phyloP scores from a whole-genome alignment of 2,797 vertebrate species.

The Darevskia nairensis region DNA sequence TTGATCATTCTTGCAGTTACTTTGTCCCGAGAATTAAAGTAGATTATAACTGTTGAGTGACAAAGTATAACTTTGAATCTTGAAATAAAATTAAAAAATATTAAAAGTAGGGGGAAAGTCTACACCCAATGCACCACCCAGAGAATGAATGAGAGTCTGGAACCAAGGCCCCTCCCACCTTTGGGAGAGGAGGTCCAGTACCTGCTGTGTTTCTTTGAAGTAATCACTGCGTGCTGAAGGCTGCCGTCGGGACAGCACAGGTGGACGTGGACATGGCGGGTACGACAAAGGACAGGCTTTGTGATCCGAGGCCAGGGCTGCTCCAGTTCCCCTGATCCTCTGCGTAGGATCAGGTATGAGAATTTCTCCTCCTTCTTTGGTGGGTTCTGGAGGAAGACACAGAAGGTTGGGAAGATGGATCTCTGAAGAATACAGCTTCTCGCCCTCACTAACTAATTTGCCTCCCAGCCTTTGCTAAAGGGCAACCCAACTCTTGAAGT shows the following conservation, averaged over 20 bases:
- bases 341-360: conserved; percentile 20
- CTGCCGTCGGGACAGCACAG: conserved; percentile 29
- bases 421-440: background rate
- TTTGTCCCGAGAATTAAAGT: background rate
- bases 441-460: background rate
- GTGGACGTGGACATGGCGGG: conserved; percentile 18
- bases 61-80: no score
- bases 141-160: no score
- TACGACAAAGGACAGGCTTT: conserved; percentile 21
- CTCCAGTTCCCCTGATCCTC: background rate
- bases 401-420: background rate
- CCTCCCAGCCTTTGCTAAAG: background rate
- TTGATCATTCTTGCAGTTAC: background rate
- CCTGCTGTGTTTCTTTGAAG: conserved; percentile 21
- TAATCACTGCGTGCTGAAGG: conserved; percentile 7
- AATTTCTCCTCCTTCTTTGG: conserved; percentile 15
- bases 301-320: conserved; percentile 27
- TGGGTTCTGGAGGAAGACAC: background rate
- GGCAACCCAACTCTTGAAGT: background rate
- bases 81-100: no score
- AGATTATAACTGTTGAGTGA: no score
- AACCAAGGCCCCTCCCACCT: accelerated
- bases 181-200: background rate
- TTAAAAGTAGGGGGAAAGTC: no score
- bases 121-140: no score